Conservation (phyloP, 2,113 vertebrate species). For the Pholis gunnellus region DNA sequence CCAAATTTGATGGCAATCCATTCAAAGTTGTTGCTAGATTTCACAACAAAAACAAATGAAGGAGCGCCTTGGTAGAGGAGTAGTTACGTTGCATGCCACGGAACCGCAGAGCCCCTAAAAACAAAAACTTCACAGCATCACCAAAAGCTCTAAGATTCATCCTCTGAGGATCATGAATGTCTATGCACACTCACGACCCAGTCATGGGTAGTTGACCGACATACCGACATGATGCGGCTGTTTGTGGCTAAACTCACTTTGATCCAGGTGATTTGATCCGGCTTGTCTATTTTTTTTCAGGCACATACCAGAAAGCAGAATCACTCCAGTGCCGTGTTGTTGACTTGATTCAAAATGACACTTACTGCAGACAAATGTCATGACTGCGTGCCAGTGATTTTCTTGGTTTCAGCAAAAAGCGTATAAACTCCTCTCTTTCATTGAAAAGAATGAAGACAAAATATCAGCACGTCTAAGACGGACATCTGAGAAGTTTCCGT, state of each 20-base stretch:
- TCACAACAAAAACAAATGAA: background rate
- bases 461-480: conserved; percentile 30
- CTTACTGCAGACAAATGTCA: background rate
- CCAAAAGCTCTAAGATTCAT: background rate
- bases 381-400: background rate
- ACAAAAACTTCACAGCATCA: background rate
- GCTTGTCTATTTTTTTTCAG: background rate
- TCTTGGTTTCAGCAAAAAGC: conserved; percentile 20
- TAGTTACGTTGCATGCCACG: no score
- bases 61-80: background rate
- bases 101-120: background rate
- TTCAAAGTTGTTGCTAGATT: background rate
- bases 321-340: background rate
- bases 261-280: background rate
- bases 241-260: background rate
- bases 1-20: no score
- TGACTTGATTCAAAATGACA: background rate
- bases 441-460: conserved; percentile 20
- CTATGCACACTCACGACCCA: background rate
- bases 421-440: background rate
- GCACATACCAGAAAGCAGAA: background rate
- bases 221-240: background rate
- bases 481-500: conserved; percentile 64
- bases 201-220: no score
- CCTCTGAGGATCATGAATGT: background rate